These are phyloP conservation scores for Catostylus mosaicus DNA, from an alignment of 30 jellyfish, hydroid and myxozoan species.

Conservation along the genomic window DNA sequence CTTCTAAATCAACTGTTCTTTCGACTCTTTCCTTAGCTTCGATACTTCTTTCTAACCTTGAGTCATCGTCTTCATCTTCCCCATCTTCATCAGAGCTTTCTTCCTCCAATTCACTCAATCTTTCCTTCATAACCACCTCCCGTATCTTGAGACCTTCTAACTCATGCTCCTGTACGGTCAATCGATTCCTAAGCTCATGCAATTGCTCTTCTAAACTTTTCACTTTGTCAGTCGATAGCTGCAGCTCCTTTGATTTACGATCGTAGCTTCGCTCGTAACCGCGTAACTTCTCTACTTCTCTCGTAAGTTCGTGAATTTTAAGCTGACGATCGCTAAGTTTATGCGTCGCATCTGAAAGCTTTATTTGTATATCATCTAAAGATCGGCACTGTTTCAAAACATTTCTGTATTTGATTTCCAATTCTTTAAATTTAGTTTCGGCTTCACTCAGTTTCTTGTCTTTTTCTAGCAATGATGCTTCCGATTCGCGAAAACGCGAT, in stretches of 20 bases:
- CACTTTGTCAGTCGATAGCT: slow-evolving; percentile 64
- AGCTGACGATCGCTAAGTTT: slow-evolving; percentile 96
- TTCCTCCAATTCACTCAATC: slow-evolving; percentile 80
- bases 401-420: slow-evolving; percentile 71
- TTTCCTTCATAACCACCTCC: slow-evolving; percentile 96
- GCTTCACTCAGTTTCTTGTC: slow-evolving; percentile 82
- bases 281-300: slow-evolving; percentile 86
- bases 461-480: slow-evolving; percentile 86
- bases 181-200: slow-evolving; percentile 64
- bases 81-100: slow-evolving; percentile 88
- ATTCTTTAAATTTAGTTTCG: slow-evolving; percentile 73
- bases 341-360: slow-evolving; percentile 97
- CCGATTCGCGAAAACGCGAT: slow-evolving; percentile 93
- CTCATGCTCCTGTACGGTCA: slow-evolving; percentile 81
- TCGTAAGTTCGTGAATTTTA: slow-evolving; percentile 94
- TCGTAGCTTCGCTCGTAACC: slow-evolving; percentile 84
- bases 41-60: slow-evolving; percentile 74
- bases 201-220: slow-evolving; percentile 58
- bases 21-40: slow-evolving; percentile 84
- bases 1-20: slow-evolving; percentile 80
- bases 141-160: slow-evolving; percentile 81
- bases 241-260: slow-evolving; percentile 81
- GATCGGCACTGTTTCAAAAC: slow-evolving; percentile 82
- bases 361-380: slow-evolving; percentile 85
- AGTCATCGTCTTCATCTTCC: slow-evolving; percentile 52